Evolutionary conservation across 2,113 vertebrate genomes (phyloP).

Genomic region (Panthera tigris): DNA sequence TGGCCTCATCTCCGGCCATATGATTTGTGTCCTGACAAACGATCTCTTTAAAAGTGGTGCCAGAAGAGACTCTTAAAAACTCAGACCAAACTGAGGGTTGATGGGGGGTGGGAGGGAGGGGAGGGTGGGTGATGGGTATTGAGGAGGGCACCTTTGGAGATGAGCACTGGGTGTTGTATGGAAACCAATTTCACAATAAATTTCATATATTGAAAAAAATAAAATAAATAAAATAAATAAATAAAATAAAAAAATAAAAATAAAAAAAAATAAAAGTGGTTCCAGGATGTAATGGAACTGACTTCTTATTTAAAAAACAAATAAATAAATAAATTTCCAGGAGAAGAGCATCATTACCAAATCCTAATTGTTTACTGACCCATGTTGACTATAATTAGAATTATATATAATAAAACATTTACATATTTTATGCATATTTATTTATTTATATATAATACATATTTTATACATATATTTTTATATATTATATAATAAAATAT

Average conservation of each 20-base stretch:
- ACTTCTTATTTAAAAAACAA: not conserved
- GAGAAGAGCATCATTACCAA: not conserved
- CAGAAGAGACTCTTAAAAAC: not conserved
- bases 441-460: not conserved
- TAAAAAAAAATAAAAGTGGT: conserved; percentile 2
- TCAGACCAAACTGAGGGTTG: no score
- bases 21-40: conserved; percentile 16
- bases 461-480: no score
- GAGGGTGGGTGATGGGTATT: no score
- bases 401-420: no score
- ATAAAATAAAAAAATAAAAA: no score
- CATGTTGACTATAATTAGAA: not conserved
- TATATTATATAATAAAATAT: no score
- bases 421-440: not conserved
- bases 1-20: conserved; percentile 21
- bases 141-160: no score
- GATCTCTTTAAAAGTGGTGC: conserved; percentile 47
- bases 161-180: no score
- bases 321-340: not conserved
- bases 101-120: no score
- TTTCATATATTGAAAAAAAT: no score
- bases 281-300: not conserved
- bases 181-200: no score
- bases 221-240: no score
- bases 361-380: not conserved